A percentile compares a stretch with the other conserved stretches of the same genome.
These are phyloP conservation scores for Helogale parvula DNA, from an alignment of 2,113 vertebrate species.

Conservation along the genomic window DNA sequence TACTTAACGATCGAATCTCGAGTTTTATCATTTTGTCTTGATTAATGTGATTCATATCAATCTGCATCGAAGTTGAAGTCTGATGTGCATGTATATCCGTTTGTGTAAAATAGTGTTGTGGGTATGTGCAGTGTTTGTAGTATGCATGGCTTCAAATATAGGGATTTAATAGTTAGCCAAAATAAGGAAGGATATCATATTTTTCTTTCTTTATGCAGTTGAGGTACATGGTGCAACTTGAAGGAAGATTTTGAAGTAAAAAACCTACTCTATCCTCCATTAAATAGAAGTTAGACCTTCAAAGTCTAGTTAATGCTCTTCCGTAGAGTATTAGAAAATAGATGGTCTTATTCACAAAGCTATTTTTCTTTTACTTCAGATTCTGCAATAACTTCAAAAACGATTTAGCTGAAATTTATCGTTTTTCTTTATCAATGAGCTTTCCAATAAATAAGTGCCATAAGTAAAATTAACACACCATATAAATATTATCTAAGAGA, in stretches of 20 bases:
- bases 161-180: background rate
- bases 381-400: background rate
- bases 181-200: background rate
- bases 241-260: constrained; percentile 15
- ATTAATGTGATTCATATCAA: constrained; percentile 70
- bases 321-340: background rate
- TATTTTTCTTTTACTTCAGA: constrained; percentile 16
- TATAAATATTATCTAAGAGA: background rate
- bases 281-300: constrained; percentile 42
- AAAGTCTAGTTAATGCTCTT: background rate
- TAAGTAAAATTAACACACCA: background rate
- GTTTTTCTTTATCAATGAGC: background rate
- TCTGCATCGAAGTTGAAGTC: constrained; percentile 62
- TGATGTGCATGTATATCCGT: constrained; percentile 71
- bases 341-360: background rate
- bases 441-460: background rate
- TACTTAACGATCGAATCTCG: constrained; percentile 24
- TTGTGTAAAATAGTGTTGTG: constrained; percentile 59
- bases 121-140: constrained; percentile 58
- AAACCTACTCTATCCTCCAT: background rate
- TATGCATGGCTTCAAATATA: constrained; percentile 25
- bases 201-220: constrained; percentile 35
- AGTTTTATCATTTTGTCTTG: constrained; percentile 57
- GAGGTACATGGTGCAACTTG: background rate
- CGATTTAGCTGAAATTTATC: background rate